Evolutionary conservation across 2,888 invertebrate genomes (phyloP).

Genomic region (Folsomia candida): DNA sequence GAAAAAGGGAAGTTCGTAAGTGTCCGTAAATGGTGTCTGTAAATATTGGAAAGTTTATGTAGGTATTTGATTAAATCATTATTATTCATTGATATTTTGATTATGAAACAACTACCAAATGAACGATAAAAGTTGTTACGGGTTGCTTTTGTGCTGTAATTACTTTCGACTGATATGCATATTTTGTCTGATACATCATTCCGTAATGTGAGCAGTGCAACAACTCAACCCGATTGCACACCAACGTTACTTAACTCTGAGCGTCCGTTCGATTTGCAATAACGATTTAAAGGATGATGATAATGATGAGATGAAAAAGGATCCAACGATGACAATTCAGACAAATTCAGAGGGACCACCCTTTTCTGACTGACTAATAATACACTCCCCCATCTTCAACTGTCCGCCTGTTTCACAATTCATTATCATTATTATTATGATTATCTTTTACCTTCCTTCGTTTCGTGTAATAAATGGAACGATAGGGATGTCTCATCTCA

Average conservation of each 20-base stretch:
- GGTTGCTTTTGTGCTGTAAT: background rate
- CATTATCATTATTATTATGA: slow-evolving; percentile 21
- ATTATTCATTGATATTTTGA: background rate
- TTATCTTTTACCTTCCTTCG: background rate
- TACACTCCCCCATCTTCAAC: slow-evolving; percentile 8
- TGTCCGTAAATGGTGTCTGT: too few relatives aligned
- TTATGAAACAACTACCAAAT: background rate
- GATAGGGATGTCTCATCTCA: background rate
- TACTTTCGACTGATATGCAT: background rate
- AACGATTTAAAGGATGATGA: slow-evolving; percentile 17
- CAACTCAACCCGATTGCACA: too few relatives aligned
- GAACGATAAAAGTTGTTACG: too few relatives aligned
- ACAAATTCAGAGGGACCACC: slow-evolving; percentile 4
- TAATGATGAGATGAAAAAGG: slow-evolving; percentile 18
- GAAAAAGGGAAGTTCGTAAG: too few relatives aligned
- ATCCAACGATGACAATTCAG: slow-evolving; percentile 10
- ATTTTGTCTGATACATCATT: background rate
- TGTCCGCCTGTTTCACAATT: slow-evolving; percentile 18
- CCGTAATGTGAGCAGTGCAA: too few relatives aligned
- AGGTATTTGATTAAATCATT: too few relatives aligned
- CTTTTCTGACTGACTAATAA: slow-evolving; percentile 14
- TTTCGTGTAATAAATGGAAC: slow-evolving; percentile 5
- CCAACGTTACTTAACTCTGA: too few relatives aligned
- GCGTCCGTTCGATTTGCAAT: background rate
- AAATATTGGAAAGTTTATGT: too few relatives aligned